Evolutionary conservation across 2,797 vertebrate species (phyloP).

Genomic region (Sebastes matsubarae): DNA sequence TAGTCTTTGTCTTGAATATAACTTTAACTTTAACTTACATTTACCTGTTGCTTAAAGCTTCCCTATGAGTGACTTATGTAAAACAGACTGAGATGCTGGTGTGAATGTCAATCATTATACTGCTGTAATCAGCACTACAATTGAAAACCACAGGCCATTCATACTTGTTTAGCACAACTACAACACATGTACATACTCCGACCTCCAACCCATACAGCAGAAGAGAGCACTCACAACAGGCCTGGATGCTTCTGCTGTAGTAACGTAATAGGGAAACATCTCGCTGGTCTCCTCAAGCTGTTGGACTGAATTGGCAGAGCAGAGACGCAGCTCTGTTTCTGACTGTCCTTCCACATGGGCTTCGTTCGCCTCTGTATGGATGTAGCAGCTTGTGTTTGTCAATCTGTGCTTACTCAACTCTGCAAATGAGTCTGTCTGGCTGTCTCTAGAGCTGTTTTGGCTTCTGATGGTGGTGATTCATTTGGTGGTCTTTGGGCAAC

Average conservation of each 20-base stretch:
- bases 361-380: background rate
- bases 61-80: too few species aligned
- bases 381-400: constrained; percentile 66
- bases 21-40: too few species aligned
- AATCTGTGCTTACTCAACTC: constrained; percentile 42
- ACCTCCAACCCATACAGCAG: background rate
- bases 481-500: constrained; percentile 13
- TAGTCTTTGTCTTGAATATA: too few species aligned
- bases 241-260: background rate
- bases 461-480: constrained; percentile 33
- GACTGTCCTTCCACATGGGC: constrained; percentile 6
- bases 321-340: background rate
- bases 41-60: too few species aligned
- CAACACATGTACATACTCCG: background rate
- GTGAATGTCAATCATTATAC: background rate
- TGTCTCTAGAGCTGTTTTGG: constrained; percentile 27
- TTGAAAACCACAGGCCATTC: background rate
- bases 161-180: background rate
- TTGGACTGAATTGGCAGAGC: constrained; percentile 6
- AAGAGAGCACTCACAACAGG: constrained; percentile 20
- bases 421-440: constrained; percentile 41
- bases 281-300: background rate
- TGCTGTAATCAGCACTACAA: background rate
- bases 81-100: background rate
- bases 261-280: background rate